Evolutionary conservation across 2,797 vertebrate species (phyloP), one percentile per base, ranked within the genome.

Genomic region (Notolabrus celidotus): DNA sequence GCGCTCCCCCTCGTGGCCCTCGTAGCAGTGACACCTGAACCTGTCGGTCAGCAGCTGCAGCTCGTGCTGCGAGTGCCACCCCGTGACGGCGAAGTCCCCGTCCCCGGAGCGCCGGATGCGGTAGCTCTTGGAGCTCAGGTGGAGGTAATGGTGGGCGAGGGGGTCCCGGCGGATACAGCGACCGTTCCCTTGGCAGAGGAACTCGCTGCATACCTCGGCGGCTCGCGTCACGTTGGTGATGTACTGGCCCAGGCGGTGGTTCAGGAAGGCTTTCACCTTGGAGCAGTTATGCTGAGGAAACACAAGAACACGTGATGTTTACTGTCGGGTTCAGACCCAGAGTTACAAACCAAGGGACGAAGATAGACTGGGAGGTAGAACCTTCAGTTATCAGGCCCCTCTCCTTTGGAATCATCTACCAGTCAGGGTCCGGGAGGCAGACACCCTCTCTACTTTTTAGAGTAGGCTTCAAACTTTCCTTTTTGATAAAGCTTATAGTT

Each of bases 1-100:
- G 33, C 10, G 66, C 23, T 92, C 59, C 25, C 94, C 94, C 55
- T 84, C 62, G n/a, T 94, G 94, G 15, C 92, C 92, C 74, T 94
- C 88, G 22, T 95, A 97, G 79, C 95, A 95, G 67, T 94, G 94
- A 66, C 95, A 97, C 57, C 65, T 85, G 60, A 96, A 95, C 71
- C 84, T 90, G 57, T 94, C 71, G 0, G 29, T 54, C 71, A 93
- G 89, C 68, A 80, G 69, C 72, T 85, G 79, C 31, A 92, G 88
- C 43, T 95, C 94, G 3, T 61, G 62, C 7, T 62, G 75, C 1
- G 93, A 93, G 29, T 82, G 88, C 87, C 88, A 72, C 19, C 94
- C 94, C 2, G 27, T 89, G 46, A 95, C 87, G 1, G 23, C 22
- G 52, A 96, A 94, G n/a, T 68, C 80, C 1, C 90, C 93, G 0